Evolutionary conservation across 2,113 vertebrate species (phyloP), one percentile per base, ranked within the genome.

Genomic region (Odocoileus virginianus): DNA sequence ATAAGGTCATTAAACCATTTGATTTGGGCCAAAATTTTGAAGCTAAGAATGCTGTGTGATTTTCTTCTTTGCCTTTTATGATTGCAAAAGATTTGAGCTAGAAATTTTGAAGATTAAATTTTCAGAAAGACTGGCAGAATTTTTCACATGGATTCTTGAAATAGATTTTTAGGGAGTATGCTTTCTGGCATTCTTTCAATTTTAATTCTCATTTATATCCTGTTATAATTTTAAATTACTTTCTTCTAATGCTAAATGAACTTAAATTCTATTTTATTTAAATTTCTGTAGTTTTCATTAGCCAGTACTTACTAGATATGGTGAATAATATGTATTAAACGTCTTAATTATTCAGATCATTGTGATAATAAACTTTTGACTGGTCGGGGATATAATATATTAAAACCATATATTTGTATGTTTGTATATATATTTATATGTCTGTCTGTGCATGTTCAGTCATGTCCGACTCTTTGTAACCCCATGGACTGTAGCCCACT

Each of bases 91-190:
- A 78, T 95, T 94, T 15, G 83, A 86, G 58, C 43, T 87, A 86
- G 57, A 81, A 92, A 81, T 54, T 86, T 81, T 87, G 23, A 89
- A 93, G 33, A 1, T 50, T 96, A 54, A 64, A 27, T 60, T 96
- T 85, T 40, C 28, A 82, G 94, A 91, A 78, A 95, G 40, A 58
- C 8, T 87, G 78, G 74, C 16, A 76, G 43, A 87, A 55, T 54
- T 91, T 91, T 96, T 94, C 40, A 85, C 27, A 36, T 83, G 60
- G 36, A 88, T 97, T 98, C 36, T 45, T 83, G 12, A 97, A 94
- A 93, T 74, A 86, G 83, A 91, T 87, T 95, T 97, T 95, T 94
- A 52, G 60, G 47, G 71, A 85, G 61, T 30, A 92, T 79, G 28
- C 43, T 79, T 33, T 91, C 55, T 93, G 83, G 21, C 78, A 89